phyloP scores from a whole-genome alignment of 2,888 invertebrate species.

The Tetrapedia diversipes region DNA sequence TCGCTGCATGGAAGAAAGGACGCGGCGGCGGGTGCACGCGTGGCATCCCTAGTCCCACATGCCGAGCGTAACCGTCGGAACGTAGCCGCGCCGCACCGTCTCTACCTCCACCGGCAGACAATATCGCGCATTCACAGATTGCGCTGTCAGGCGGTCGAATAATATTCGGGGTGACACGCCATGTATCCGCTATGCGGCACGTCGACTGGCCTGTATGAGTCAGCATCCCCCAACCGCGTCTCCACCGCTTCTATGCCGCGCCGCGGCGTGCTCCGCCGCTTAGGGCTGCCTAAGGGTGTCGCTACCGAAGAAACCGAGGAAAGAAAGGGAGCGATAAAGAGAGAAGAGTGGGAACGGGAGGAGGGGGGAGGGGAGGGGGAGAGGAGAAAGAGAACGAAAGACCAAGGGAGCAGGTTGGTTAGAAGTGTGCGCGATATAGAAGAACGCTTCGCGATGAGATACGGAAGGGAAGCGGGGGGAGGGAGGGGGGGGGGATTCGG shows the following conservation, averaged over 20 bases:
- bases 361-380: not conserved
- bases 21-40: constrained; percentile 38
- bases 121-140: constrained; percentile 81
- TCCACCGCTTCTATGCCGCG: no score
- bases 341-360: constrained; percentile 11
- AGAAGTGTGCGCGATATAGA: not conserved
- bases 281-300: constrained; percentile 38
- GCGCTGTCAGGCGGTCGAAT: constrained; percentile 79
- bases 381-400: not conserved
- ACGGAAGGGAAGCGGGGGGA: not conserved
- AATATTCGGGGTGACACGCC: constrained; percentile 78
- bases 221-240: constrained; percentile 75
- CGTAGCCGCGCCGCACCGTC: constrained; percentile 28
- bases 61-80: constrained; percentile 54
- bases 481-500: not conserved
- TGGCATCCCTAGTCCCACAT: constrained; percentile 64
- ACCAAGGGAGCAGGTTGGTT: not conserved
- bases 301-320: constrained; percentile 36
- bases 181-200: constrained; percentile 69
- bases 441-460: not conserved
- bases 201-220: constrained; percentile 72
- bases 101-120: constrained; percentile 60
- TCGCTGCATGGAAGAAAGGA: not conserved
- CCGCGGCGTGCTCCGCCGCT: constrained; percentile 2
- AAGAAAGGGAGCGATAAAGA: constrained; percentile 49